Conservation (phyloP, 2,888 invertebrate species). For the Calliscelio sp. region DNA sequence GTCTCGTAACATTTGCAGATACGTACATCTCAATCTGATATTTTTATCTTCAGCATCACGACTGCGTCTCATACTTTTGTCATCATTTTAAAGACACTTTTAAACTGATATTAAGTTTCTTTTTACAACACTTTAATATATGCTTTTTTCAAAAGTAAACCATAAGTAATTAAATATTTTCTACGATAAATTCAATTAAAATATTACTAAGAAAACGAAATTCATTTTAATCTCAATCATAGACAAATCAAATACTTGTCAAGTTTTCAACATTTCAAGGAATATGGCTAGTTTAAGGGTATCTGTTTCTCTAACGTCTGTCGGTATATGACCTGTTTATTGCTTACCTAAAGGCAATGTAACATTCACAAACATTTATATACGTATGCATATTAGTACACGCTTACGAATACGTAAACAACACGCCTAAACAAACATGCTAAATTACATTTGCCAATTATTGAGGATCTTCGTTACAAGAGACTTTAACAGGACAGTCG, state of each 20-base stretch:
- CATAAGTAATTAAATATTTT: too few relatives aligned
- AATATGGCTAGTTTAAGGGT: not conserved
- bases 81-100: slow-evolving; percentile 1
- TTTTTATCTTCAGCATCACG: slow-evolving; percentile 8
- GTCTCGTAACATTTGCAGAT: slow-evolving; percentile 9
- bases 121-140: too few relatives aligned
- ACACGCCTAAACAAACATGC: slow-evolving; percentile 55
- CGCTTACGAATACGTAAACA: slow-evolving; percentile 43
- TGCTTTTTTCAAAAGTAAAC: too few relatives aligned
- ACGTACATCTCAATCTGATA: not conserved
- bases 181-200: too few relatives aligned
- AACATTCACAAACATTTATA: slow-evolving; percentile 46
- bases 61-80: slow-evolving; percentile 10
- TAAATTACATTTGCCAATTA: slow-evolving; percentile 64
- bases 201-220: too few relatives aligned
- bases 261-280: not conserved
- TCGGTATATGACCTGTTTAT: slow-evolving; percentile 31
- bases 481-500: slow-evolving; percentile 58
- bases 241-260: too few relatives aligned
- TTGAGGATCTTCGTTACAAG: slow-evolving; percentile 59
- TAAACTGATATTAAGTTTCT: not conserved
- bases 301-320: slow-evolving; percentile 31
- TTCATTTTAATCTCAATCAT: too few relatives aligned
- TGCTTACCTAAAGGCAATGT: slow-evolving; percentile 25
- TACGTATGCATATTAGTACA: slow-evolving; percentile 54